Evolutionary conservation across 2,797 vertebrate species (phyloP).

Genomic region (Spinus olivaceus): DNA sequence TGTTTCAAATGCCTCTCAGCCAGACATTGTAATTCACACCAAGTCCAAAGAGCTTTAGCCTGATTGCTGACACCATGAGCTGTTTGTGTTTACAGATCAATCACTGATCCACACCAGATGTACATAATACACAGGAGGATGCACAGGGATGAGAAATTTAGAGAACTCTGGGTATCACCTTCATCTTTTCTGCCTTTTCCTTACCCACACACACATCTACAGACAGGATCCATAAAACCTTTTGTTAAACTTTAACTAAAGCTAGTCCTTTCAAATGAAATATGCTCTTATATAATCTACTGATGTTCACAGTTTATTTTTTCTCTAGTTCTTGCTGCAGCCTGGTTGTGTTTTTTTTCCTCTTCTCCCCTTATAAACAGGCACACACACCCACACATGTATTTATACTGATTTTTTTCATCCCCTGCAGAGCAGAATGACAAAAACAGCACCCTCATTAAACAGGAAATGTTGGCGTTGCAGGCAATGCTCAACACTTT

Average conservation of each 20-base stretch:
- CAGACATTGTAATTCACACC: background rate
- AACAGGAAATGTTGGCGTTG: conserved; percentile 88
- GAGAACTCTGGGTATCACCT: background rate
- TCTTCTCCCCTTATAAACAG: background rate
- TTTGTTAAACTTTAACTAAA: background rate
- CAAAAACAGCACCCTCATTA: conserved; percentile 83
- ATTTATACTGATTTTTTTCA: background rate
- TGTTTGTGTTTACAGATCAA: background rate
- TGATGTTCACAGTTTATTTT: background rate
- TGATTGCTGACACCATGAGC: background rate
- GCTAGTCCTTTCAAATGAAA: background rate
- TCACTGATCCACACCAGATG: background rate
- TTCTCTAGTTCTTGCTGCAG: background rate
- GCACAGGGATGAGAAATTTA: background rate
- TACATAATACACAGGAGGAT: background rate
- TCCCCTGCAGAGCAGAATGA: conserved; percentile 81
- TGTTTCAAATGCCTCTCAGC: background rate
- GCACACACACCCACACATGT: rapidly evolving
- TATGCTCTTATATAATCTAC: background rate
- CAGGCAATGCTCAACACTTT: conserved; percentile 94
- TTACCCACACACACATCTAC: background rate
- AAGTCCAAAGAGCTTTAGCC: background rate
- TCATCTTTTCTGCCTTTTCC: background rate
- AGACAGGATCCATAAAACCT: background rate
- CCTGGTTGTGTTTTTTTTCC: background rate